These are phyloP conservation scores for Clavelina lepadiformis DNA, from an alignment of 23 tunicate species.

Conservation along the genomic window DNA sequence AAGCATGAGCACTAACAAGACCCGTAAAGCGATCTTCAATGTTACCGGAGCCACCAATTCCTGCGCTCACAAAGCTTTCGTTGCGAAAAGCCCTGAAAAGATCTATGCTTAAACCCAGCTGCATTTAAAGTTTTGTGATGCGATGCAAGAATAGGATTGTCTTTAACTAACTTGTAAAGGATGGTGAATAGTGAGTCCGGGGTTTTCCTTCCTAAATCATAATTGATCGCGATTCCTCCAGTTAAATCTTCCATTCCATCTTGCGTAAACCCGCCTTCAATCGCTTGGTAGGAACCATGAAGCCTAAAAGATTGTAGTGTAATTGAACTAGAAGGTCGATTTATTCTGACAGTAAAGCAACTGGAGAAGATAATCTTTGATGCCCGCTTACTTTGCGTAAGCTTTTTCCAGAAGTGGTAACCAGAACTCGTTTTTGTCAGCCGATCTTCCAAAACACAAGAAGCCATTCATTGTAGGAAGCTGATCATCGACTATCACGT, in stretches of 20 bases:
- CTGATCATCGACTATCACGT: constrained; percentile 77
- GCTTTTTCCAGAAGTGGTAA: constrained; percentile 84
- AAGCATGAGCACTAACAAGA: constrained; percentile 78
- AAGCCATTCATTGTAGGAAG: constrained; percentile 41
- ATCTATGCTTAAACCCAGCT: too few species aligned
- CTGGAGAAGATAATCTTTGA: too few species aligned
- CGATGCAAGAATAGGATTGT: too few species aligned
- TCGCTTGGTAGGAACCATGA: constrained; percentile 70
- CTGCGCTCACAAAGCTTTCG: constrained; percentile 62
- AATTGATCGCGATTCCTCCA: constrained; percentile 78
- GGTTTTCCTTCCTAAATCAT: constrained; percentile 37
- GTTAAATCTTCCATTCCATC: constrained; percentile 94
- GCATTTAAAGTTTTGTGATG: too few species aligned
- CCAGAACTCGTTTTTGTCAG: constrained; percentile 73
- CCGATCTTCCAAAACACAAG: constrained; percentile 55
- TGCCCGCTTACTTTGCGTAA: constrained; percentile 79
- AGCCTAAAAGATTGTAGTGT: constrained; percentile 24
- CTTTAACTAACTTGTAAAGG: constrained; percentile 6
- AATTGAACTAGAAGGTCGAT: too few species aligned
- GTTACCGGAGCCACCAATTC: constrained; percentile 27
- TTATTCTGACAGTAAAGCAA: background rate
- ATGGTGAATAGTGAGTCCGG: constrained; percentile 34
- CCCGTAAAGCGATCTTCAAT: constrained; percentile 40
- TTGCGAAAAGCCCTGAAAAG: constrained; percentile 55
- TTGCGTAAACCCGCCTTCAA: constrained; percentile 74